Percentiles rank a stretch among this genome's conserved stretches.
Conservation (phyloP, 2,888 invertebrate genomes). For the Caenorhabditis parvicauda region DNA sequence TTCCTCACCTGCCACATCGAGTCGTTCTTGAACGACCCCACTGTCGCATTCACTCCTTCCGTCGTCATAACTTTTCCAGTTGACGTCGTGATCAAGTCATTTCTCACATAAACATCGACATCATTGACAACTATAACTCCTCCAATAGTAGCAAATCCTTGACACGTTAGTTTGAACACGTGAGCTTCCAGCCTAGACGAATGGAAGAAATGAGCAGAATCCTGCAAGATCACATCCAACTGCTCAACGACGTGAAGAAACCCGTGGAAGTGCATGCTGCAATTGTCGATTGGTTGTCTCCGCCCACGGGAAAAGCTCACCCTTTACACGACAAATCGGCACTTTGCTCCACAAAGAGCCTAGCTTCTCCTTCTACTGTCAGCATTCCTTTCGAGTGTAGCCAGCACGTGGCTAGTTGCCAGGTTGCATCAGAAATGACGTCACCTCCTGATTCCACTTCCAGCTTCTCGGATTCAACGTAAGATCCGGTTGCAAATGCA, state of each 20-base stretch:
- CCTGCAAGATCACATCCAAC: constrained; percentile 28
- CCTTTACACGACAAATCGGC: constrained; percentile 16
- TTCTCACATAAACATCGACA: constrained; percentile 27
- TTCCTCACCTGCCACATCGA: constrained; percentile 28
- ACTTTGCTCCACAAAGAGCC: constrained; percentile 33
- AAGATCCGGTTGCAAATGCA: constrained; percentile 27
- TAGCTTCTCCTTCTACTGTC: constrained; percentile 20
- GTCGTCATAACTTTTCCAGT: constrained; percentile 30
- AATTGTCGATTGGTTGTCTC: neutral
- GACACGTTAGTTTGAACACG: constrained; percentile 24
- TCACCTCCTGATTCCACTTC: constrained; percentile 20
- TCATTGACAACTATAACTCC: constrained; percentile 31
- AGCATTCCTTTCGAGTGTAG: constrained; percentile 13
- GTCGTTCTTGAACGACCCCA: constrained; percentile 31
- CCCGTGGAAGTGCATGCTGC: constrained; percentile 26
- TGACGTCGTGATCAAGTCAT: constrained; percentile 34
- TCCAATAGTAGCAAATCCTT: constrained; percentile 32
- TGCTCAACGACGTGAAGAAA: constrained; percentile 31
- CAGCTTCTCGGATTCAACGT: constrained; percentile 38
- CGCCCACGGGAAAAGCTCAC: neutral
- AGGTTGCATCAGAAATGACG: constrained; percentile 30
- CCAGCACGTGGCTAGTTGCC: constrained; percentile 35
- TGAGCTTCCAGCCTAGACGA: constrained; percentile 32
- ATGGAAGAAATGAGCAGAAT: constrained; percentile 36
- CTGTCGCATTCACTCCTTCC: constrained; percentile 21